Evolutionary conservation across 2,113 vertebrate genomes (phyloP).

Genomic region (Microcebus jonahi): DNA sequence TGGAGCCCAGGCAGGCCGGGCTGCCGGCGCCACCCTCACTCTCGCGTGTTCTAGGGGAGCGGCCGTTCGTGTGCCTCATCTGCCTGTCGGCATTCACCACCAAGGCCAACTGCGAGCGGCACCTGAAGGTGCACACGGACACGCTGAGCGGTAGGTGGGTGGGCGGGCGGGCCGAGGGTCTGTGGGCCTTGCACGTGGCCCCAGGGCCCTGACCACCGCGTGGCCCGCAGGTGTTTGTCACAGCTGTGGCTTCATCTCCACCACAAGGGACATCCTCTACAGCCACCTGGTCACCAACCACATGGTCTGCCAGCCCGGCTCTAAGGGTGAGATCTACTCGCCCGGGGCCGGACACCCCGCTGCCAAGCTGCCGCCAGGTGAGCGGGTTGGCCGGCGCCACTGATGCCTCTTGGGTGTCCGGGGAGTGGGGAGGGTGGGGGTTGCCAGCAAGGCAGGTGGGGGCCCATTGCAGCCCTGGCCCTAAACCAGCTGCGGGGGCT

Average conservation of each 20-base stretch:
- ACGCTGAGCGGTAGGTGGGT: constrained; percentile 89
- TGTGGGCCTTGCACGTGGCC: not conserved
- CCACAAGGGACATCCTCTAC: constrained; percentile 97
- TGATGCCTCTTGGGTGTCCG: not conserved
- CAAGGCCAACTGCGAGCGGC: constrained; percentile 98
- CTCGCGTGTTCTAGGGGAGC: constrained; percentile 89
- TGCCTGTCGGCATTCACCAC: constrained; percentile 98
- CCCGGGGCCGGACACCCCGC: constrained; percentile 86
- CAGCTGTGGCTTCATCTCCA: constrained; percentile 97
- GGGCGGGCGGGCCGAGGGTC: not conserved
- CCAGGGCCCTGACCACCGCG: not conserved
- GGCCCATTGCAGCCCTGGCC: not conserved
- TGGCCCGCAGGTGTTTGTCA: constrained; percentile 90
- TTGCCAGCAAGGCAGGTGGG: no score
- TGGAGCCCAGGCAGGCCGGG: not conserved
- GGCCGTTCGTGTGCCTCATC: constrained; percentile 97
- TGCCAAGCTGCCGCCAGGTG: constrained; percentile 88
- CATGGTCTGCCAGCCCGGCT: constrained; percentile 97
- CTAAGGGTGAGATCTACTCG: constrained; percentile 93
- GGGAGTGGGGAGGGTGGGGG: not conserved
- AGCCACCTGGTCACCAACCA: constrained; percentile 98
- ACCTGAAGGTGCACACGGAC: constrained; percentile 98
- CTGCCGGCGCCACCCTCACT: not conserved
- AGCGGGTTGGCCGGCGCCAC: not conserved
- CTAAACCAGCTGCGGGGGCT: not conserved